These are phyloP conservation scores for Stenoptilia bipunctidactyla DNA, from an alignment of 2,888 invertebrate species.

Conservation along the genomic window DNA sequence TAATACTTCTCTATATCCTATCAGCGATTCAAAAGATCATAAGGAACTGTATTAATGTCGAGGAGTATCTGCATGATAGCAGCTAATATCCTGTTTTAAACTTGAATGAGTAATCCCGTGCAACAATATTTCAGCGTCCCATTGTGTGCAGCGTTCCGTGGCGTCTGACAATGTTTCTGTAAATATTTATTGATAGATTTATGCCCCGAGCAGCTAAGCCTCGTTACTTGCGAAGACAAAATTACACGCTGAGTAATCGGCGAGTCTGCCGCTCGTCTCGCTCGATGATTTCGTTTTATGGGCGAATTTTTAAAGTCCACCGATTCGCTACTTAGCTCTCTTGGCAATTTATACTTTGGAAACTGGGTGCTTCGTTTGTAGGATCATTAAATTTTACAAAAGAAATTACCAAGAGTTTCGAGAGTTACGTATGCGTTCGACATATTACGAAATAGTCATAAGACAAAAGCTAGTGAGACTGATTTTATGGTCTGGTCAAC, in stretches of 20 bases:
- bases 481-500: neutral
- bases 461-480: neutral
- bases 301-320: constrained; percentile 32
- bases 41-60: too few species aligned
- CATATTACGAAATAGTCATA: constrained; percentile 1
- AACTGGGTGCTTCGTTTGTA: neutral
- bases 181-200: constrained; percentile 62
- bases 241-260: constrained; percentile 60
- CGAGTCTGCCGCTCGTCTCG: constrained; percentile 48
- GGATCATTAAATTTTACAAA: too few species aligned
- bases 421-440: neutral
- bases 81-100: constrained; percentile 19
- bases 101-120: constrained; percentile 35
- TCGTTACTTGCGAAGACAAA: constrained; percentile 38
- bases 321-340: constrained; percentile 27
- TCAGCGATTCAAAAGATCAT: neutral
- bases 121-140: constrained; percentile 41
- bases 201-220: constrained; percentile 35
- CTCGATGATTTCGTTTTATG: constrained; percentile 47
- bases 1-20: too few species aligned
- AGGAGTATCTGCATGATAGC: neutral
- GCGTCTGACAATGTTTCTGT: constrained; percentile 47
- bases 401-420: too few species aligned
- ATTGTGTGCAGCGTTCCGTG: constrained; percentile 52
- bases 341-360: constrained; percentile 15